These are phyloP conservation scores for Halichoeres trimaculatus DNA, from an alignment of 2,113 vertebrate species.

Conservation along the genomic window DNA sequence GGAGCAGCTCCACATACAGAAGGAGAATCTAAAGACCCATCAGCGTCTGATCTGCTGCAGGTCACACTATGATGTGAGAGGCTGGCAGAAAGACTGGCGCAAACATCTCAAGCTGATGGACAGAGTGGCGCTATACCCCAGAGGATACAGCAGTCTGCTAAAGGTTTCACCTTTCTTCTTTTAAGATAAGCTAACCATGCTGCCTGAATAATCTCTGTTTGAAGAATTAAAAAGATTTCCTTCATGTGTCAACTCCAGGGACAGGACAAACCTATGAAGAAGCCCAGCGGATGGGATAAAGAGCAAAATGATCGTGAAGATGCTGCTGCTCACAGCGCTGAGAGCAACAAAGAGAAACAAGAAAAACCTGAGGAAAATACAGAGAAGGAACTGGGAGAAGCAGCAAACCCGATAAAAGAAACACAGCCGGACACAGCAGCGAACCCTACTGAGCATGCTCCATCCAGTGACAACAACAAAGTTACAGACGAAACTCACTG, in stretches of 20 bases:
- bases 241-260: constrained; percentile 31
- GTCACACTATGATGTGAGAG: constrained; percentile 67
- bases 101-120: constrained; percentile 71
- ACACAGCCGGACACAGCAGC: background rate
- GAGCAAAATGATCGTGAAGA: background rate
- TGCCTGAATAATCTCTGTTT: background rate
- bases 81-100: constrained; percentile 82
- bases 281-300: background rate
- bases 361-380: background rate
- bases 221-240: background rate
- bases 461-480: background rate
- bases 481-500: background rate
- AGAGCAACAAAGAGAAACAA: background rate
- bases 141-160: constrained; percentile 22
- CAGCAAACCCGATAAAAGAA: background rate
- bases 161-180: constrained; percentile 59
- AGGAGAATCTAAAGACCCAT: constrained; percentile 76
- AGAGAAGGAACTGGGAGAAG: background rate
- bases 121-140: constrained; percentile 68
- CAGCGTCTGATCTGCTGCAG: constrained; percentile 74
- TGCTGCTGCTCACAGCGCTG: background rate
- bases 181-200: background rate
- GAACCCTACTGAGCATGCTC: background rate
- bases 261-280: constrained; percentile 12
- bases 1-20: constrained; percentile 72